phyloP scores from a whole-genome alignment of 2,888 invertebrate species.

The Acronicta psi region DNA sequence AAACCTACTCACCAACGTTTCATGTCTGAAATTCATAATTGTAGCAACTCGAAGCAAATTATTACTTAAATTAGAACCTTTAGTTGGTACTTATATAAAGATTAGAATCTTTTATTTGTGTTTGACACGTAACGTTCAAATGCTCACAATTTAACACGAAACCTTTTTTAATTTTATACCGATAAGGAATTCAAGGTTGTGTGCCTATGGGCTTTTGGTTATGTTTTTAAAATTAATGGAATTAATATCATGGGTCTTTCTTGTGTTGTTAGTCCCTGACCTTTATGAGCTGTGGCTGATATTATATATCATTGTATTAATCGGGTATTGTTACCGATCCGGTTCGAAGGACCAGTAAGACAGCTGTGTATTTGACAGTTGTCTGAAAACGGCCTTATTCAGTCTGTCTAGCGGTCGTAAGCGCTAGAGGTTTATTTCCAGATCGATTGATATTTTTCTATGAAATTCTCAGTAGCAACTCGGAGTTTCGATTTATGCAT shows the following conservation, averaged over 20 bases:
- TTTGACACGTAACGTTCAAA: slow-evolving; percentile 32
- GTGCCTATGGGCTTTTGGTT: not conserved
- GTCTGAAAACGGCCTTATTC: too few relatives aligned
- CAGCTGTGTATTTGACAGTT: too few relatives aligned
- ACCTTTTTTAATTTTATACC: slow-evolving; percentile 7
- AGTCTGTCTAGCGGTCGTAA: too few relatives aligned
- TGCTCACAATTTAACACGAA: slow-evolving; percentile 27
- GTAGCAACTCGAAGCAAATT: slow-evolving; percentile 16
- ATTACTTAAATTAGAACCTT: slow-evolving; percentile 28
- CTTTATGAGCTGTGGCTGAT: too few relatives aligned
- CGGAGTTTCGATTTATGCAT: too few relatives aligned
- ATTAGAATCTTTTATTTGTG: slow-evolving; percentile 45
- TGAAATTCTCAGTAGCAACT: too few relatives aligned
- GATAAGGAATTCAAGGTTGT: slow-evolving; percentile 33
- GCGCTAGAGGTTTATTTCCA: too few relatives aligned
- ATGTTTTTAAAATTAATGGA: slow-evolving; percentile 3
- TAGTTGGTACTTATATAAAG: slow-evolving; percentile 29
- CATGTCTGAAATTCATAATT: slow-evolving; percentile 45
- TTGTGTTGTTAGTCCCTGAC: too few relatives aligned
- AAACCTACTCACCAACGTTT: slow-evolving; percentile 17
- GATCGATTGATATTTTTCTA: too few relatives aligned
- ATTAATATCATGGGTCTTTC: not conserved
- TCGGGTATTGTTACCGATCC: too few relatives aligned
- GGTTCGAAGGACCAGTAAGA: too few relatives aligned
- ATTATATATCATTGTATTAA: too few relatives aligned